phyloP scores from a whole-genome alignment of 2,888 invertebrate species.

The Fragum sueziense region DNA sequence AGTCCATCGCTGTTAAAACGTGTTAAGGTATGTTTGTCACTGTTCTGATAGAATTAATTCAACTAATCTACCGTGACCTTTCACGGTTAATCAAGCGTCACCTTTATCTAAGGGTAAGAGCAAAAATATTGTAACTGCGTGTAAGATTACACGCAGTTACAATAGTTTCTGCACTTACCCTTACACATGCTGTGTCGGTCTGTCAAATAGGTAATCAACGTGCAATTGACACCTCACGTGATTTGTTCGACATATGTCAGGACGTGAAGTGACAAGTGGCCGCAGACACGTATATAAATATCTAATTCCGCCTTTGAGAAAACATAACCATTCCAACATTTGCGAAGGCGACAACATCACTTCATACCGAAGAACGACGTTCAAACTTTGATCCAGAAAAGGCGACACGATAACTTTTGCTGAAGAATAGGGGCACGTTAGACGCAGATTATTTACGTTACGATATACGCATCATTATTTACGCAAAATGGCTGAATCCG shows the following conservation, averaged over 20 bases:
- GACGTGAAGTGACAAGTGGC: neutral
- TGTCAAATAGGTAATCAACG: neutral
- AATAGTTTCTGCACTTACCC: too few species aligned
- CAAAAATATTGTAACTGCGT: too few species aligned
- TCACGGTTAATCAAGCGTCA: neutral
- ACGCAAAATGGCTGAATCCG: neutral
- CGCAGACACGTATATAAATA: too few species aligned
- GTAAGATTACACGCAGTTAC: too few species aligned
- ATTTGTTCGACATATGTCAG: neutral
- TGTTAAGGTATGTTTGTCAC: neutral
- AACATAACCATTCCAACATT: neutral
- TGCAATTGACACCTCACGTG: neutral
- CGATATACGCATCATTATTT: too few species aligned
- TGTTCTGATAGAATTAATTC: neutral
- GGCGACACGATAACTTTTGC: too few species aligned
- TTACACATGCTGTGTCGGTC: neutral
- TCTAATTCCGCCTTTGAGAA: too few species aligned
- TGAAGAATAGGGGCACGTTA: too few species aligned
- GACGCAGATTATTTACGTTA: too few species aligned
- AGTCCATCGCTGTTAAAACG: neutral
- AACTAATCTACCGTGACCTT: neutral
- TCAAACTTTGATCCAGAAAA: too few species aligned
- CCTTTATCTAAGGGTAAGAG: too few species aligned
- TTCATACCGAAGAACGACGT: too few species aligned
- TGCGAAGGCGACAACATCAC: neutral